These are phyloP conservation scores for Lysandra bellargus DNA, from an alignment of 2,888 invertebrate species.

Conservation along the genomic window DNA sequence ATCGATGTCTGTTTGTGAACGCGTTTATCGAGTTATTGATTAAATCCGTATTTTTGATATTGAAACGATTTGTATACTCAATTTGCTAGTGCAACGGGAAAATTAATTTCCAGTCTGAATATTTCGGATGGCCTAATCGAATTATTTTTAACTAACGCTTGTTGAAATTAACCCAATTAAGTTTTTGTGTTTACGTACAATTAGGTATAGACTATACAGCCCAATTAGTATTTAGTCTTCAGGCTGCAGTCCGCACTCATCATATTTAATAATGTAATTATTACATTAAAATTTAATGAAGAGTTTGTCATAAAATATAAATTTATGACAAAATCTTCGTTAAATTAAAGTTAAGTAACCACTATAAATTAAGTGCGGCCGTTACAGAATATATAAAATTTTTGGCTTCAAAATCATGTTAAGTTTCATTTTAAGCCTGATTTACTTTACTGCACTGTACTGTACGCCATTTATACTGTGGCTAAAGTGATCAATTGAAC, in stretches of 20 bases:
- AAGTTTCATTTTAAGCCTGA: too few relatives aligned
- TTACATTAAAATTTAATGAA: too few relatives aligned
- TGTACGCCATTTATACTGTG: conserved; percentile 1
- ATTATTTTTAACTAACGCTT: conserved; percentile 1
- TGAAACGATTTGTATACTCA: conserved; percentile 18
- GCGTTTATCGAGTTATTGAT: background rate
- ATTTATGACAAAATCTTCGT: too few relatives aligned
- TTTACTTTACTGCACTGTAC: background rate
- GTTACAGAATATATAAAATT: too few relatives aligned
- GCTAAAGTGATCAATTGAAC: conserved; percentile 55
- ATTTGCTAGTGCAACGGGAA: conserved; percentile 6
- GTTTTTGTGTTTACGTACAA: background rate
- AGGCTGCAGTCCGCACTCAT: too few relatives aligned
- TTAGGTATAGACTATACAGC: background rate
- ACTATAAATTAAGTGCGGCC: too few relatives aligned
- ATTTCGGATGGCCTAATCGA: conserved; percentile 1
- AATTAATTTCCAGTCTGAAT: background rate
- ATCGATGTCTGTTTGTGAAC: conserved; percentile 2
- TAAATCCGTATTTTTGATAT: conserved; percentile 1
- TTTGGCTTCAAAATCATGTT: too few relatives aligned
- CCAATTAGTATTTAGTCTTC: too few relatives aligned
- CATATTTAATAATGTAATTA: too few relatives aligned
- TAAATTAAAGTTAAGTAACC: too few relatives aligned
- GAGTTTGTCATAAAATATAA: too few relatives aligned
- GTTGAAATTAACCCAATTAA: background rate